Base-by-base conservation (phyloP, 2,888 invertebrate genomes). In the Flabesymbios commensalis region DNA sequence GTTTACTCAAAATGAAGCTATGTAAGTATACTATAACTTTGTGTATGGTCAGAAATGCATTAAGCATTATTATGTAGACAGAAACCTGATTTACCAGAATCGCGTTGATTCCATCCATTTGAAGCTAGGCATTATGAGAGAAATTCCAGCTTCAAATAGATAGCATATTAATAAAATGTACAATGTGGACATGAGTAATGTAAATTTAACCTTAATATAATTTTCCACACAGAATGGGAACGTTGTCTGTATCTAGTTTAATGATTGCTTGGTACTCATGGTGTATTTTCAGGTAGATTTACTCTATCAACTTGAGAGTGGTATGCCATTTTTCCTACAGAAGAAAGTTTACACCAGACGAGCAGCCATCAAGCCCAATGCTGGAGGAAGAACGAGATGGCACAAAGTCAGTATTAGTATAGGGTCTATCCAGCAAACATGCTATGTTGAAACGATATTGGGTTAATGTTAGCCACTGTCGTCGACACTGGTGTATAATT, bases 301-400 rank as follows among this genome's bases (percentile, higher is more conserved):
- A 47, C 55, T 72, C 52, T 70, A 65, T 49, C 65, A 69, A 52
- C 55, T 69, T 19, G 72, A 72, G 56, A 72, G 68, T 61, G 69
- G 61, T 51, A 65, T 72, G 70, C 72, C 72, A 14, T 59, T 53
- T 24, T 71, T 65, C n/a, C 14, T 69, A 29, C 70, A 71, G 55
- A 53, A 59, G 24, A 52, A 57, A 26, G 54, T 66, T 10, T 63
- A 71, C 59, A 36, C 57, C 1, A 24, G 62, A 41, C 57, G 65
- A 43, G 65, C 67, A 2, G 58, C 53, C 2, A 49, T 72, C 36
- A 67, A 66, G 49, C 72, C 72, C n/a, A 72, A 72, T 53, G 67
- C 67, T 28, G 57, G 49, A 7, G 33, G 45, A 0, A 57, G 41
- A 1, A 57, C 61, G 7, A 48, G 32, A 19, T 68, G 55, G 45